phyloP scores from a whole-genome alignment of 2,113 vertebrate genomes.

The Hemichromis elongatus region DNA sequence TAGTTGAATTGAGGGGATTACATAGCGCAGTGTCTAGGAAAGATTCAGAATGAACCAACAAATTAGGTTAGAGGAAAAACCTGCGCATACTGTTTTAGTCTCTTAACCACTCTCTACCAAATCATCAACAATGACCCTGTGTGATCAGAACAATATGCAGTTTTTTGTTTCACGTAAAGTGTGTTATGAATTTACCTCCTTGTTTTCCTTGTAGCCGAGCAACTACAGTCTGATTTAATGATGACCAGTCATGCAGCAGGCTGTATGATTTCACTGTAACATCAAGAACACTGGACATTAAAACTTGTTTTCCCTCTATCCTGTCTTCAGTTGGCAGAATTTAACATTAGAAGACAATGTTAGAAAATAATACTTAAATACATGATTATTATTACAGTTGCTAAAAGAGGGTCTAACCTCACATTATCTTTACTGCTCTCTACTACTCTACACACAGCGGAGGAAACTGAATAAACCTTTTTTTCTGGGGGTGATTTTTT shows the following conservation, averaged over 20 bases:
- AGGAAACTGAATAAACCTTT: neutral
- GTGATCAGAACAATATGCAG: too few relatives aligned
- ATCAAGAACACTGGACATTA: neutral
- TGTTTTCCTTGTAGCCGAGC: accelerated
- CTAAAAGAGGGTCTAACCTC: neutral
- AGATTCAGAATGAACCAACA: too few relatives aligned
- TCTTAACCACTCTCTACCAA: too few relatives aligned
- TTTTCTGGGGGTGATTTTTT: accelerated
- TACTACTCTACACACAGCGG: accelerated
- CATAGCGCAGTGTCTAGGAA: too few relatives aligned
- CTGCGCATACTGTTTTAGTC: too few relatives aligned
- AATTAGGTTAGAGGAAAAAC: too few relatives aligned
- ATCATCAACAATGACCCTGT: too few relatives aligned
- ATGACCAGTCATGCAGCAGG: accelerated
- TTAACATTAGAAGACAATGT: neutral
- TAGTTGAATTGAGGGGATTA: too few relatives aligned
- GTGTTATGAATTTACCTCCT: neutral
- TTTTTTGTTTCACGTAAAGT: too few relatives aligned
- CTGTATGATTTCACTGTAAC: neutral
- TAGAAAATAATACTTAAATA: neutral
- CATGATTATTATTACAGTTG: neutral
- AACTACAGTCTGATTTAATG: accelerated
- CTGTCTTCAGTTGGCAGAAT: neutral
- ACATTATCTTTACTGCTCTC: neutral
- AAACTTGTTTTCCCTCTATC: neutral